Conservation (phyloP, 1,140 invertebrate genomes). For the Caenorhabditis inopinata region DNA sequence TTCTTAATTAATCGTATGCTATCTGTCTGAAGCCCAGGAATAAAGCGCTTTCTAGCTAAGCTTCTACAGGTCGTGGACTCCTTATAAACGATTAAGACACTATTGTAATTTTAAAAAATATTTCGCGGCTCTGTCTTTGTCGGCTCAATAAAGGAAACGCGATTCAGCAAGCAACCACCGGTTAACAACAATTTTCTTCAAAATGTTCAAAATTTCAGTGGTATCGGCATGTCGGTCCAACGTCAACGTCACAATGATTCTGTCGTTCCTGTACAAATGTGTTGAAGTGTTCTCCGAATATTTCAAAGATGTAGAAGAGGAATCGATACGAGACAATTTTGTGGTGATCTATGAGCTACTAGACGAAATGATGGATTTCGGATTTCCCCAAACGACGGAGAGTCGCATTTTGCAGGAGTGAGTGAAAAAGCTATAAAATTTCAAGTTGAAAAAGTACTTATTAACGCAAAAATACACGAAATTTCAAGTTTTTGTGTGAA, state of each 20-base stretch:
- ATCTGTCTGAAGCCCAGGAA: too few relatives aligned
- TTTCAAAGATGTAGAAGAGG: constrained; percentile 98
- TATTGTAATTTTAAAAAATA: too few relatives aligned
- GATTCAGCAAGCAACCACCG: neutral
- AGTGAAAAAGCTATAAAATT: neutral
- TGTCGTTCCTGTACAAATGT: constrained; percentile 95
- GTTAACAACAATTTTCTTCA: too few relatives aligned
- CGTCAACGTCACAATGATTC: constrained; percentile 92
- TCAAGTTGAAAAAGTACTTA: neutral
- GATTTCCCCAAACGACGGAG: constrained; percentile 98
- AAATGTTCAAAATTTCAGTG: constrained; percentile 69
- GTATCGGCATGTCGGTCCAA: constrained; percentile 96
- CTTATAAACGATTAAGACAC: too few relatives aligned
- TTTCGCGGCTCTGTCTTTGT: too few relatives aligned
- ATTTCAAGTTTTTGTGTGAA: neutral
- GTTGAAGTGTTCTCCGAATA: constrained; percentile 95
- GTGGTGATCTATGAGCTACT: constrained; percentile 97
- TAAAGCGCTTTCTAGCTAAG: too few relatives aligned
- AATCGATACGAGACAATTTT: constrained; percentile 98
- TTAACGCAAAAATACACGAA: neutral
- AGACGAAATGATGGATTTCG: constrained; percentile 97
- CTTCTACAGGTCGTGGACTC: too few relatives aligned
- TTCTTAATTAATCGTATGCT: too few relatives aligned
- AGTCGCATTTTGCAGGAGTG: constrained; percentile 94
- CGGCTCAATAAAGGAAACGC: too few relatives aligned